Percentiles rank a stretch among this genome's conserved stretches.
Conservation (phyloP, 1,140 invertebrate genomes). For the Bradynema listronoti region DNA sequence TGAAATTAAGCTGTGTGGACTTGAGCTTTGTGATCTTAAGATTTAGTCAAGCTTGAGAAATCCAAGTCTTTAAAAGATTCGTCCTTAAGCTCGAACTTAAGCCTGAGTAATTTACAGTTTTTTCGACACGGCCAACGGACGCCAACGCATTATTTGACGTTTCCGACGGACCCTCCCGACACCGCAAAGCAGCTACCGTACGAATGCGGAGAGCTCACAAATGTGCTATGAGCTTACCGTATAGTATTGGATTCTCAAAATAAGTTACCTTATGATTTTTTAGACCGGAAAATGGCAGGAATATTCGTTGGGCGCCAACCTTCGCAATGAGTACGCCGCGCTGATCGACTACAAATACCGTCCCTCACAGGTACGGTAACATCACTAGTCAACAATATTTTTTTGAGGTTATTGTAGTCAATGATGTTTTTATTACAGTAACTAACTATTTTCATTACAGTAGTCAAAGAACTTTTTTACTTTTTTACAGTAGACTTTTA, state of each 20-base stretch:
- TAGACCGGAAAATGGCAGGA: constrained; percentile 26
- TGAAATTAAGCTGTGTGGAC: too few species aligned
- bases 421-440: too few species aligned
- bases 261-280: background rate
- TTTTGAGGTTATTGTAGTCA: too few species aligned
- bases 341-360: constrained; percentile 17
- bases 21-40: too few species aligned
- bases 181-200: constrained; percentile 2
- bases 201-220: constrained; percentile 28
- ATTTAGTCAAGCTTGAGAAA: too few species aligned
- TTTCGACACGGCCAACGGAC: constrained; percentile 29
- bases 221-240: constrained; percentile 2
- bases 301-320: constrained; percentile 7
- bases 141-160: constrained; percentile 25
- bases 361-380: constrained; percentile 10
- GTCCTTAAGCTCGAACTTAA: too few species aligned
- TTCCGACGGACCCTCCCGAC: constrained; percentile 20
- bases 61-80: too few species aligned
- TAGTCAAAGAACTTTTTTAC: constrained; percentile 8
- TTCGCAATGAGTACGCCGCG: constrained; percentile 17
- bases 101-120: constrained; percentile 17
- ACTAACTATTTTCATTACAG: background rate
- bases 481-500: background rate
- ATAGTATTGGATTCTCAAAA: background rate
- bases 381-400: background rate